Evolutionary conservation across 2,113 vertebrate genomes (phyloP).

Genomic region (Tachycineta bicolor): DNA sequence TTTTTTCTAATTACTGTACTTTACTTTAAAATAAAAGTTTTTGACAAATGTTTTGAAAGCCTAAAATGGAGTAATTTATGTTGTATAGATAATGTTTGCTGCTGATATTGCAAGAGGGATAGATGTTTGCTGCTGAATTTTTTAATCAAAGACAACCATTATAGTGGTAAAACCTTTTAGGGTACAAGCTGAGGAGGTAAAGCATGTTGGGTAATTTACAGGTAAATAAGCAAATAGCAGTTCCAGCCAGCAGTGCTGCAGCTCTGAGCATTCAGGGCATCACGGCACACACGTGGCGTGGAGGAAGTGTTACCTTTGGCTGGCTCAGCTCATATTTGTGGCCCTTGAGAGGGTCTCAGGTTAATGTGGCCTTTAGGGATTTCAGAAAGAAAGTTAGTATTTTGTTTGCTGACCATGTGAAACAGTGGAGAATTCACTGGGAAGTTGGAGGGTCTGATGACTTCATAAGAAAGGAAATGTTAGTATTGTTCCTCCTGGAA

Average conservation of each 20-base stretch:
- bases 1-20: neutral
- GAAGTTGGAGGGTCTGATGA: neutral
- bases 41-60: neutral
- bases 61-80: neutral
- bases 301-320: neutral
- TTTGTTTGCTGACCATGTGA: neutral
- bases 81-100: neutral
- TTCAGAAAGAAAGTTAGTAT: neutral
- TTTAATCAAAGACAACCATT: neutral
- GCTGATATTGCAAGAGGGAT: too few species aligned
- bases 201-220: neutral
- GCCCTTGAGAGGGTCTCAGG: neutral
- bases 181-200: neutral
- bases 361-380: neutral
- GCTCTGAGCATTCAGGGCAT: neutral
- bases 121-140: neutral
- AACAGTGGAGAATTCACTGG: neutral
- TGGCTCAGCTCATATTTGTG: fast-evolving
- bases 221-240: neutral
- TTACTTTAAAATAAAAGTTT: neutral
- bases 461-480: neutral
- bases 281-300: fast-evolving
- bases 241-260: neutral
- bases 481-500: neutral
- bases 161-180: neutral